These are phyloP conservation scores for Pachyseris speciosa DNA, from an alignment of 64 coral and sea anemone species.

Conservation along the genomic window DNA sequence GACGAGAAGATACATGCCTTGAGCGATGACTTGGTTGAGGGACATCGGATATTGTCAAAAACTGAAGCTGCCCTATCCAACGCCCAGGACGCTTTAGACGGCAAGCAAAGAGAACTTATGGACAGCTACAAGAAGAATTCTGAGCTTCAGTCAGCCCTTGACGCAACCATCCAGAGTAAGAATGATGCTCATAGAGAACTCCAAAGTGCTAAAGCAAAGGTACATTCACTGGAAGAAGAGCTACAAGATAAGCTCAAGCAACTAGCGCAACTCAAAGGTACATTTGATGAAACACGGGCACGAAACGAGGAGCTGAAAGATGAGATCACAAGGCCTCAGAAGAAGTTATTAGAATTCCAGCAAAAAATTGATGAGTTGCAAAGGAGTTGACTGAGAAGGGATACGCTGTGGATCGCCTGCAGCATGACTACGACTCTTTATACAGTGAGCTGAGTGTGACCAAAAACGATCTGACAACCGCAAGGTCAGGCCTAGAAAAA, in stretches of 20 bases:
- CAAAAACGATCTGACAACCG: constrained; percentile 45
- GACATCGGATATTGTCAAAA: constrained; percentile 68
- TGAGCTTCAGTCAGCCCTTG: constrained; percentile 81
- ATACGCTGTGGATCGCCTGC: constrained; percentile 67
- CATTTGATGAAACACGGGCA: constrained; percentile 78
- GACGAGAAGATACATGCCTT: constrained; percentile 87
- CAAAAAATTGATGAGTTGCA: constrained; percentile 60
- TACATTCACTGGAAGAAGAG: constrained; percentile 80
- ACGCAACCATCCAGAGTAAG: constrained; percentile 79
- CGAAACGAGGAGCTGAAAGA: constrained; percentile 92
- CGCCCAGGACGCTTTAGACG: constrained; percentile 63
- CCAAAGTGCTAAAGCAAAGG: constrained; percentile 62
- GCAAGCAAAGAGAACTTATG: constrained; percentile 83
- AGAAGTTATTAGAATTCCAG: constrained; percentile 77
- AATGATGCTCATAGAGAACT: constrained; percentile 81
- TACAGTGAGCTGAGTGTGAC: constrained; percentile 64
- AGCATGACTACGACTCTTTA: constrained; percentile 65
- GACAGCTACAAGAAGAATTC: constrained; percentile 91
- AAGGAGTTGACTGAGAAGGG: constrained; percentile 70
- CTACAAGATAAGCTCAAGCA: constrained; percentile 89
- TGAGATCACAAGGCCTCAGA: constrained; percentile 83
- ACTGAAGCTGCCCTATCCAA: constrained; percentile 67
- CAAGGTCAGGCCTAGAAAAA: constrained; percentile 67
- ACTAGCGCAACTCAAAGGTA: constrained; percentile 87
- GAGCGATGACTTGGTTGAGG: constrained; percentile 75